Percentiles rank a stretch among this genome's conserved stretches.
Conservation (phyloP, 2,113 vertebrate species). For the Cervus canadensis region DNA sequence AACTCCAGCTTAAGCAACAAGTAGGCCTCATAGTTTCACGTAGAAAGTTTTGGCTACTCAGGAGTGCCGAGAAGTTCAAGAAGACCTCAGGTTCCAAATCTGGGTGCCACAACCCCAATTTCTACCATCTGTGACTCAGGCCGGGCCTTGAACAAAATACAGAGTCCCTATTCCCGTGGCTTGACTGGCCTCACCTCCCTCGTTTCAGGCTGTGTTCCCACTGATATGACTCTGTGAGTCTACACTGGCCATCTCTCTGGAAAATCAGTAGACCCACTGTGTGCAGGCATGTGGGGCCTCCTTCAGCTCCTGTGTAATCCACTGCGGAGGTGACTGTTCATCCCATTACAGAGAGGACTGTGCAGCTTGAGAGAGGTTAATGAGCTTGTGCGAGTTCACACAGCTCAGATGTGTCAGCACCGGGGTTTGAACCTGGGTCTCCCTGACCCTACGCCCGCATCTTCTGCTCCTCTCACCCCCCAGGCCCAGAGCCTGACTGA, state of each 20-base stretch:
- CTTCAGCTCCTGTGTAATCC: rapidly evolving
- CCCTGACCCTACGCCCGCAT: neutral
- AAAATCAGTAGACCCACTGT: neutral
- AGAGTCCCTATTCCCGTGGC: rapidly evolving
- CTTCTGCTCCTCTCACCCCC: neutral
- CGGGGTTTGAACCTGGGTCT: neutral
- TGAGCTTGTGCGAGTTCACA: neutral
- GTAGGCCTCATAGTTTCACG: rapidly evolving
- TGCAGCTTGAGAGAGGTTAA: neutral
- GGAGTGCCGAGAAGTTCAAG: neutral
- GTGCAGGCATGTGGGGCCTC: rapidly evolving
- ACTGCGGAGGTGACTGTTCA: too few species aligned
- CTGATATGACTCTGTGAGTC: rapidly evolving
- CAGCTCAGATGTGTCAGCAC: neutral
- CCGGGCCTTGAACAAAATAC: neutral
- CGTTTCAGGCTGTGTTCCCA: neutral
- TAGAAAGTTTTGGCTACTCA: neutral
- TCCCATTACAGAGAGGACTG: too few species aligned
- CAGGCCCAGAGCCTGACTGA: neutral
- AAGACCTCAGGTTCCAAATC: neutral
- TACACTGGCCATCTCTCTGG: neutral
- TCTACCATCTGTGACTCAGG: neutral
- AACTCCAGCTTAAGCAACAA: rapidly evolving
- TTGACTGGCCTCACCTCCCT: neutral
- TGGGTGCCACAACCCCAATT: neutral